These are phyloP conservation scores for Macrotrachela quadricornifera DNA, from an alignment of 1,140 invertebrate genomes.

Conservation along the genomic window DNA sequence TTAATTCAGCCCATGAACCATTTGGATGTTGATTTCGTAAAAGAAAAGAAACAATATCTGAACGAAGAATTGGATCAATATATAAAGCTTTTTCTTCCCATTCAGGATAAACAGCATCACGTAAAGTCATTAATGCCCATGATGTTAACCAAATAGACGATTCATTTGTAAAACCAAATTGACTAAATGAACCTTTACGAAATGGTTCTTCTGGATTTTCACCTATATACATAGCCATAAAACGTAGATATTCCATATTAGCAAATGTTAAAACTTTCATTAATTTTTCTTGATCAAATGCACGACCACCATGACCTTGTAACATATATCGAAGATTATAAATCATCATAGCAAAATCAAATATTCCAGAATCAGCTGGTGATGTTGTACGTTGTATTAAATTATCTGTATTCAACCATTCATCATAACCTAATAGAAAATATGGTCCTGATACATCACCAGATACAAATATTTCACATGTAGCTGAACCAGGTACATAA, in stretches of 20 bases:
- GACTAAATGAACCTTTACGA: conserved; percentile 18
- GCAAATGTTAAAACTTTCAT: background rate
- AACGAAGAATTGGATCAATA: conserved; percentile 20
- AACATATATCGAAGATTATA: conserved; percentile 74
- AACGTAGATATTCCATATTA: conserved; percentile 3
- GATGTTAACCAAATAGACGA: conserved; percentile 19
- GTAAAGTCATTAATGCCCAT: conserved; percentile 21
- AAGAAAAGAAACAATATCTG: conserved; percentile 20
- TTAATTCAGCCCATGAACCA: conserved; percentile 19
- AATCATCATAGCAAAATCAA: conserved; percentile 77
- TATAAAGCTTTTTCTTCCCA: conserved; percentile 24
- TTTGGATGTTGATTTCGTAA: conserved; percentile 19
- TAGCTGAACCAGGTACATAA: conserved; percentile 80
- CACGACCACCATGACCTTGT: conserved; percentile 1
- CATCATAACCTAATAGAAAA: conserved; percentile 34
- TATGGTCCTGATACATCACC: conserved; percentile 79
- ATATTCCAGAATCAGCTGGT: conserved; percentile 76
- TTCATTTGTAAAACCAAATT: background rate
- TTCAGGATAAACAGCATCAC: conserved; percentile 17
- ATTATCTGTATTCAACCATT: conserved; percentile 19
- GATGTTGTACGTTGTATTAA: conserved; percentile 37
- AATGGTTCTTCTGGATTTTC: no score
- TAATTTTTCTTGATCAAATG: background rate
- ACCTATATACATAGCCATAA: background rate
- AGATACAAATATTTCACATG: conserved; percentile 42